Evolutionary conservation across 2,113 vertebrate genomes (phyloP), one percentile per base, ranked within the genome.

Genomic region (Setophaga coronata): DNA sequence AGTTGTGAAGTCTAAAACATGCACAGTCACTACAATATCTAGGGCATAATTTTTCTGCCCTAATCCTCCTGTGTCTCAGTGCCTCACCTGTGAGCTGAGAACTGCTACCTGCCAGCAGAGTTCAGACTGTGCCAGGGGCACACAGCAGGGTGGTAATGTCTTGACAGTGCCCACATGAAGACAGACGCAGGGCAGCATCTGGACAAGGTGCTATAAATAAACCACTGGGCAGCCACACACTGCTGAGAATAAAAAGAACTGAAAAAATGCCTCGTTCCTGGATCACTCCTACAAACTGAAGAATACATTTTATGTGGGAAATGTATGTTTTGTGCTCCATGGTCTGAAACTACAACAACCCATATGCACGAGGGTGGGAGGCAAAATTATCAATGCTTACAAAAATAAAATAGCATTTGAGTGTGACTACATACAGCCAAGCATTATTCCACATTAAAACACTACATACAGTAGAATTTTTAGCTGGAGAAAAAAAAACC

Each of bases 131-230:
- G 81, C 72, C 50, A 53, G 47, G 58, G 66, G 79, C 85, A 92
- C 45, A 7, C 20, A 62, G 86, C 31, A 38, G 38, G 38, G 47
- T 29, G 79, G 4, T 9, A 38, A 66, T 67, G 43, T 17, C 69
- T 17, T 33, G 26, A 33, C 57, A 51, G 80, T 23, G 72, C 77
- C 51, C 87, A 51, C 48, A 31, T 7, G 76, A 69, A 0, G 1
- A 56, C 34, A 74, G 40, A 67, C 21, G 1, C 87, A 57, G 40
- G 25, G 83, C 69, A 94, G 81, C 73, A 84, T 69, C 61, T 84
- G 80, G 56, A 48, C 81, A 90, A 51, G n/a, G 28, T 26, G 43
- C 74, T 82, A 80, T 45, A 91, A 91, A 87, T 78, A 83, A 84
- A 73, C 53, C 34, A 73, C 2, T 0, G 1, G 23, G 57, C 45